Percentiles rank a stretch among this genome's conserved stretches.
Evolutionary conservation across 1,140 invertebrate genomes (phyloP).

Genomic region (Orius insidiosus): DNA sequence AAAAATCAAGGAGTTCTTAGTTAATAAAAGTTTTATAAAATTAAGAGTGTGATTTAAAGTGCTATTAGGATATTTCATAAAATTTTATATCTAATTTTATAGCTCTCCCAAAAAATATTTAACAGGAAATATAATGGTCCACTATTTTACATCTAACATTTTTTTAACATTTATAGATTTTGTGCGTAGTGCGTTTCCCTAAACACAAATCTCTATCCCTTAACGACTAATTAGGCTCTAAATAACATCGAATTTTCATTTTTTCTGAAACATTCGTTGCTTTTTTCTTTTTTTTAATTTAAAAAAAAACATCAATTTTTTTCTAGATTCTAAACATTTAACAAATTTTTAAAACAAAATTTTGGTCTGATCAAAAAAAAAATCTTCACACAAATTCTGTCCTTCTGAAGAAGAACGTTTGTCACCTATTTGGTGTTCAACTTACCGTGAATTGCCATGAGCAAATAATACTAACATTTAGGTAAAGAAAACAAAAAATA

Average conservation of each 20-base stretch:
- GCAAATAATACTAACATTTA: slow-evolving; percentile 5
- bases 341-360: neutral
- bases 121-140: slow-evolving; percentile 5
- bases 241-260: neutral
- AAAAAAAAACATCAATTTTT: neutral
- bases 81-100: too few relatives aligned
- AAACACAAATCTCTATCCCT: neutral
- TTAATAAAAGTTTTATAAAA: too few relatives aligned
- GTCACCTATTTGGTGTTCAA: slow-evolving; percentile 18
- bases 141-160: slow-evolving; percentile 4
- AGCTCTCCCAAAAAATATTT: neutral
- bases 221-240: slow-evolving; percentile 2
- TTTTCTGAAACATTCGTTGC: too few relatives aligned
- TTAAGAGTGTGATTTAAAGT: too few relatives aligned
- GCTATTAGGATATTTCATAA: too few relatives aligned
- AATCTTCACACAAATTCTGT: neutral
- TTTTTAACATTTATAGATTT: slow-evolving; percentile 5
- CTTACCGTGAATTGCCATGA: slow-evolving; percentile 18
- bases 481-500: slow-evolving; percentile 1
- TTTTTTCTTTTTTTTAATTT: too few relatives aligned
- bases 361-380: neutral
- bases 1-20: too few relatives aligned
- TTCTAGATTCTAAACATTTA: neutral
- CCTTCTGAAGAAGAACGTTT: slow-evolving; percentile 3
- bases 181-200: neutral